A percentile compares a stretch with the other conserved stretches of the same genome.
Evolutionary conservation across 2,113 vertebrate species (phyloP).

Genomic region (Manacus vitellinus): DNA sequence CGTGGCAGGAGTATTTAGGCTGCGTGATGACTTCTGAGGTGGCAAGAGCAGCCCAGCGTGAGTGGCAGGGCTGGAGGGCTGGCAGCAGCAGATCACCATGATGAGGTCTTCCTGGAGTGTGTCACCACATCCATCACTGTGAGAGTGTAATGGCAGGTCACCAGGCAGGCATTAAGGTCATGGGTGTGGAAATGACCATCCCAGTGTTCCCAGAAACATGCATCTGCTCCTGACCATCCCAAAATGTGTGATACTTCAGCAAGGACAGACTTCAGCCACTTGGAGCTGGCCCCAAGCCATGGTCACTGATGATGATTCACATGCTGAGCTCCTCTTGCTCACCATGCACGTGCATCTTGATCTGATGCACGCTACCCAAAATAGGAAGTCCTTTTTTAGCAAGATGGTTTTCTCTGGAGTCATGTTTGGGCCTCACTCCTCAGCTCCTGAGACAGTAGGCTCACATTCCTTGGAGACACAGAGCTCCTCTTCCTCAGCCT

Average conservation of each 20-base stretch:
- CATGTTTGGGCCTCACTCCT: not conserved
- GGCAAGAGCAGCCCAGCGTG: not conserved
- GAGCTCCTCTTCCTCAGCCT: not conserved
- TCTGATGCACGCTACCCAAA: not conserved
- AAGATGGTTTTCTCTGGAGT: not conserved
- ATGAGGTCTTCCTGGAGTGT: not conserved
- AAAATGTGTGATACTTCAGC: not conserved
- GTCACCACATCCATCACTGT: not conserved
- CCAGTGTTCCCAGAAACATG: not conserved
- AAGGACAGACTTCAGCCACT: not conserved
- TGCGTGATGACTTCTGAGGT: not conserved
- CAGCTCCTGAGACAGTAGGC: not conserved
- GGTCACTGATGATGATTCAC: not conserved
- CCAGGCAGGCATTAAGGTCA: not conserved
- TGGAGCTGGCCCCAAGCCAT: not conserved
- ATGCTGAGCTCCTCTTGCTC: not conserved
- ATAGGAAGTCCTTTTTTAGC: not conserved
- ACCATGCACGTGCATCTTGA: not conserved
- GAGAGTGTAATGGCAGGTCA: not conserved
- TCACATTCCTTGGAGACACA: not conserved
- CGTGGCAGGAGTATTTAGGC: accelerated
- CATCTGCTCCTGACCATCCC: not conserved
- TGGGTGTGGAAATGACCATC: not conserved
- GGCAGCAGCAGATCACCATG: not conserved
- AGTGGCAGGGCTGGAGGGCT: not conserved